Percentiles rank a stretch among this genome's conserved stretches.
Evolutionary conservation across 2,797 vertebrate species (phyloP).

Genomic region (Liasis olivaceus): DNA sequence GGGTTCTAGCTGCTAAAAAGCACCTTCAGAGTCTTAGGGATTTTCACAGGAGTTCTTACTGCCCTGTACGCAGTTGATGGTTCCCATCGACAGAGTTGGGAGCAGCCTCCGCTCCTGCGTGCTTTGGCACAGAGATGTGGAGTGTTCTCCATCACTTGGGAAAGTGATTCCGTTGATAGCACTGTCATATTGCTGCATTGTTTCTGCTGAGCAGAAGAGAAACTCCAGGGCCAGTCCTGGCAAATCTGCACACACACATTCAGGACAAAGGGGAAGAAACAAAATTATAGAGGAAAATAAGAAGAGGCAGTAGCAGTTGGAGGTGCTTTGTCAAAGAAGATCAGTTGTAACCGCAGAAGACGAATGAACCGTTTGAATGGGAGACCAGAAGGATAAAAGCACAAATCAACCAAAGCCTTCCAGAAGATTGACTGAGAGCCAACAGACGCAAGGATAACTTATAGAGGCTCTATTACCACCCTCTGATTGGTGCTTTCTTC

Average conservation of each 20-base stretch:
- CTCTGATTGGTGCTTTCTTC: background rate
- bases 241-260: background rate
- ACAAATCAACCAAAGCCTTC: background rate
- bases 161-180: background rate
- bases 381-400: background rate
- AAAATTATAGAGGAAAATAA: background rate
- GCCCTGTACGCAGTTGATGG: background rate
- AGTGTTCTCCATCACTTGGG: background rate
- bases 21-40: background rate
- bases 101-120: background rate
- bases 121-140: background rate
- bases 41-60: background rate
- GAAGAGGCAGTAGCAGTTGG: background rate
- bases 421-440: background rate
- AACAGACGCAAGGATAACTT: background rate
- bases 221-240: background rate
- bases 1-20: background rate
- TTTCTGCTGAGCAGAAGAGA: constrained; percentile 8
- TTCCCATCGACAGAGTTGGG: background rate
- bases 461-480: background rate
- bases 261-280: background rate
- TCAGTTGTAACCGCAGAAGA: background rate
- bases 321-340: background rate
- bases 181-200: background rate
- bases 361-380: background rate